Conservation (phyloP, 1,140 invertebrate genomes). For the Schmidtea mediterranea region DNA sequence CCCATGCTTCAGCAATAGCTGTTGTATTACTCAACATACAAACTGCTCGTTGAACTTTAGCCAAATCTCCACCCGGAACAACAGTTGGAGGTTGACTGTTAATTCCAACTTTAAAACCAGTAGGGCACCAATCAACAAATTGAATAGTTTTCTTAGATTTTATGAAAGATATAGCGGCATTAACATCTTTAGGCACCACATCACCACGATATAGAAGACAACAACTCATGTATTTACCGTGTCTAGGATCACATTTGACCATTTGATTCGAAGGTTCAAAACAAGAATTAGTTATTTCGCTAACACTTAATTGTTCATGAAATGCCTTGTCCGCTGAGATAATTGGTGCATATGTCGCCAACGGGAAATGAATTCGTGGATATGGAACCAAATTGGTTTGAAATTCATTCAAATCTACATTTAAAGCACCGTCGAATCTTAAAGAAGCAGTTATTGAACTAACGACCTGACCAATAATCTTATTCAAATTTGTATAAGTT, state of each 20-base stretch:
- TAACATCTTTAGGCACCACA: conserved; percentile 6
- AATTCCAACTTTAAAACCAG: conserved; percentile 17
- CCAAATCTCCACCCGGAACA: too few species aligned
- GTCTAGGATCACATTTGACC: conserved; percentile 62
- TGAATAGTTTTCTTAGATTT: conserved; percentile 12
- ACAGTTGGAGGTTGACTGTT: conserved; percentile 17
- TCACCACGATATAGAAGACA: conserved; percentile 11
- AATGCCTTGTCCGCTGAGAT: conserved; percentile 24
- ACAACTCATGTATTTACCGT: conserved; percentile 64
- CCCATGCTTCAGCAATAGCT: conserved; percentile 5
- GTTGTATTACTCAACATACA: conserved; percentile 5
- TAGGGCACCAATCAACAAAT: too few species aligned
- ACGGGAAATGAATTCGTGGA: too few species aligned
- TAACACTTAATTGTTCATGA: conserved; percentile 31
- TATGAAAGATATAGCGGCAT: conserved; percentile 10
- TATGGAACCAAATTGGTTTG: conserved; percentile 18
- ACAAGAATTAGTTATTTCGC: conserved; percentile 61
- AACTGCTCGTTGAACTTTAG: conserved; percentile 15
- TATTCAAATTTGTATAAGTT: too few species aligned
- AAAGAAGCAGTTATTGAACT: conserved; percentile 57
- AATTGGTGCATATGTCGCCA: conserved; percentile 21
- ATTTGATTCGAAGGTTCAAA: conserved; percentile 66
- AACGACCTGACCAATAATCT: conserved; percentile 53
- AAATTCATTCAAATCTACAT: too few species aligned
- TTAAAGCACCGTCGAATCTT: not conserved